A percentile compares a stretch with the other conserved stretches of the same genome.
Evolutionary conservation across 2,888 invertebrate species (phyloP).

Genomic region (Neria commutata): DNA sequence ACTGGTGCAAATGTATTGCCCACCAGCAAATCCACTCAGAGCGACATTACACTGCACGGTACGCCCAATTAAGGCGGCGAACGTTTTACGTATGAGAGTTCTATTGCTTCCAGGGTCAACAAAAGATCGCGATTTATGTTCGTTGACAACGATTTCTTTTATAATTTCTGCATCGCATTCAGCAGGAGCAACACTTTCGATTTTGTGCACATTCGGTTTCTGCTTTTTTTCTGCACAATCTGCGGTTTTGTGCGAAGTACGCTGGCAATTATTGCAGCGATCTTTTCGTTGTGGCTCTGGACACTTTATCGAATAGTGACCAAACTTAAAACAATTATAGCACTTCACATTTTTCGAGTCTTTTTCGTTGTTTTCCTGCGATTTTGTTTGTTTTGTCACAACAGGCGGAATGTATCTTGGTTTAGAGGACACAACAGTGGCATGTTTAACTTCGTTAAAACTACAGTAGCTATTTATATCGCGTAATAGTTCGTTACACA

Average conservation of each 20-base stretch:
- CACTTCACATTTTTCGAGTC: constrained; percentile 7
- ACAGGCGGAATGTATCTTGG: no score
- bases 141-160: constrained; percentile 10
- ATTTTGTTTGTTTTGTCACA: not conserved
- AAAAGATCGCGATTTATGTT: constrained; percentile 6
- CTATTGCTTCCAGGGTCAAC: constrained; percentile 18
- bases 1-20: constrained; percentile 11
- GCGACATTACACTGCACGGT: not conserved
- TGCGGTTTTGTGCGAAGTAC: constrained; percentile 5
- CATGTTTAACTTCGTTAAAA: constrained; percentile 5
- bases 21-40: constrained; percentile 24
- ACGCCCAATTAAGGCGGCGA: not conserved
- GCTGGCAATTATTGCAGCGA: constrained; percentile 7
- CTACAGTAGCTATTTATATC: constrained; percentile 18
- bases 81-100: constrained; percentile 4
- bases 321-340: constrained; percentile 21
- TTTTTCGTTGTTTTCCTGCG: no score
- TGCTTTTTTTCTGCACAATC: not conserved
- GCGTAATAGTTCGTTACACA: constrained; percentile 13
- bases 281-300: constrained; percentile 17
- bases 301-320: constrained; percentile 14
- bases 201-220: not conserved
- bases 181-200: not conserved
- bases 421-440: no score
- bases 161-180: not conserved